Conservation (phyloP, 2,797 vertebrate species). For the Etheostoma perlongum region DNA sequence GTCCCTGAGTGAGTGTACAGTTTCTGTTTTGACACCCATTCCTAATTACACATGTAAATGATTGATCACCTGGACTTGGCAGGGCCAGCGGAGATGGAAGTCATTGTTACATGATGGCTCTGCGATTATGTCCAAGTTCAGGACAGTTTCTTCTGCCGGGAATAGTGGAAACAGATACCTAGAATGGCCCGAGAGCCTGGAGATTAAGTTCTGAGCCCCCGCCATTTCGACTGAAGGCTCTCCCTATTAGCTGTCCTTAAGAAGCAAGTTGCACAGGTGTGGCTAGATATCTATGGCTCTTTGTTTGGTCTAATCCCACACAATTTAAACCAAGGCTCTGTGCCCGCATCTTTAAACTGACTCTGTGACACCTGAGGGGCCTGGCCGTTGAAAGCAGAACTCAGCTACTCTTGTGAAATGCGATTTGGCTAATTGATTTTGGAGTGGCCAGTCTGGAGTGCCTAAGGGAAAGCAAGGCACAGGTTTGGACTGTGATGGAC, state of each 20-base stretch:
- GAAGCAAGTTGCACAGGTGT: slow-evolving; percentile 81
- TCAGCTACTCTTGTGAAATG: slow-evolving; percentile 84
- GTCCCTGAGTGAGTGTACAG: slow-evolving; percentile 79
- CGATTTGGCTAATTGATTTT: slow-evolving; percentile 89
- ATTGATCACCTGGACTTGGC: slow-evolving; percentile 85
- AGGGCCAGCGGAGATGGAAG: slow-evolving; percentile 67
- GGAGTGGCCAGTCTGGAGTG: slow-evolving; percentile 80
- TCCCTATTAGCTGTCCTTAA: slow-evolving; percentile 75
- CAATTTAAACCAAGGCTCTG: slow-evolving; percentile 69
- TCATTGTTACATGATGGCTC: slow-evolving; percentile 70
- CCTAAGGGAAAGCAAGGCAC: slow-evolving; percentile 39
- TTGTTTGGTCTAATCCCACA: slow-evolving; percentile 86
- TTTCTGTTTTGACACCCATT: slow-evolving; percentile 88
- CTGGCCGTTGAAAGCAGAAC: slow-evolving; percentile 76
- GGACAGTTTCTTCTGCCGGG: slow-evolving; percentile 60
- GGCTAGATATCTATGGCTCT: slow-evolving; percentile 78
- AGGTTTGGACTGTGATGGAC: slow-evolving; percentile 51
- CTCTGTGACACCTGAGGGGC: slow-evolving; percentile 81
- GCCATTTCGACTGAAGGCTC: slow-evolving; percentile 79
- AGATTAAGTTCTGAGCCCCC: slow-evolving; percentile 86
- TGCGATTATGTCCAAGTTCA: slow-evolving; percentile 66
- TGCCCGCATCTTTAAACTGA: slow-evolving; percentile 72
- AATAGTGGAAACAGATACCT: slow-evolving; percentile 79
- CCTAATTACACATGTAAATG: slow-evolving; percentile 89
- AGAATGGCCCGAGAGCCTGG: slow-evolving; percentile 68